These are phyloP conservation scores for Hypanus sabinus DNA, from an alignment of 2,113 vertebrate genomes.

Conservation along the genomic window DNA sequence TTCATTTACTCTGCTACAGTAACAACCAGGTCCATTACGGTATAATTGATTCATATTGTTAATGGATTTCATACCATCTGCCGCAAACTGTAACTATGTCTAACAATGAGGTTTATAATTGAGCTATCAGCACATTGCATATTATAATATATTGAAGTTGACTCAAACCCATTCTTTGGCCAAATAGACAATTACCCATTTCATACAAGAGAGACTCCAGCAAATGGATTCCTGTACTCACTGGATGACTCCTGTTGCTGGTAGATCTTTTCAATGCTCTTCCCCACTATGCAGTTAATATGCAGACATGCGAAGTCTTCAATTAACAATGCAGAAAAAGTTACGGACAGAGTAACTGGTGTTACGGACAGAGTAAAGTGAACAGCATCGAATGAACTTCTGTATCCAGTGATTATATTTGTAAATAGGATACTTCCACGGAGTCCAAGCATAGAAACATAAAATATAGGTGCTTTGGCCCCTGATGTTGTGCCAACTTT, in stretches of 20 bases:
- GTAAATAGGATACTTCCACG: too few relatives aligned
- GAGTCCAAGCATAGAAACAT: too few relatives aligned
- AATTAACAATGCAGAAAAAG: neutral
- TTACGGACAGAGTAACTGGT: too few relatives aligned
- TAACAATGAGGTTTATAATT: neutral
- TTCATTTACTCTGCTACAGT: neutral
- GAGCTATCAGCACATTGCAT: conserved; percentile 8
- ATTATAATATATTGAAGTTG: neutral
- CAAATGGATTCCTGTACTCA: neutral
- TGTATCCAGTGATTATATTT: too few relatives aligned
- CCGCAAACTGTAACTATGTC: conserved; percentile 4
- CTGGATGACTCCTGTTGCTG: neutral
- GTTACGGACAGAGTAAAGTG: too few relatives aligned
- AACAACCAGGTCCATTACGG: neutral
- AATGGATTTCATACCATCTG: conserved; percentile 25
- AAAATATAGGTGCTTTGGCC: too few relatives aligned
- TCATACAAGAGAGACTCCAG: neutral
- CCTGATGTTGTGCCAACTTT: too few relatives aligned
- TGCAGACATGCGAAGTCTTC: too few relatives aligned
- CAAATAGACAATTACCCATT: neutral
- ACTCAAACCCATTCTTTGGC: neutral
- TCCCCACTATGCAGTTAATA: neutral
- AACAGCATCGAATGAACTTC: too few relatives aligned
- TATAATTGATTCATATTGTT: neutral
- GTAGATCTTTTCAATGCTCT: neutral